A percentile compares a stretch with the other conserved stretches of the same genome.
Evolutionary conservation across 2,113 vertebrate species (phyloP).

Genomic region (Syrrhaptes paradoxus): DNA sequence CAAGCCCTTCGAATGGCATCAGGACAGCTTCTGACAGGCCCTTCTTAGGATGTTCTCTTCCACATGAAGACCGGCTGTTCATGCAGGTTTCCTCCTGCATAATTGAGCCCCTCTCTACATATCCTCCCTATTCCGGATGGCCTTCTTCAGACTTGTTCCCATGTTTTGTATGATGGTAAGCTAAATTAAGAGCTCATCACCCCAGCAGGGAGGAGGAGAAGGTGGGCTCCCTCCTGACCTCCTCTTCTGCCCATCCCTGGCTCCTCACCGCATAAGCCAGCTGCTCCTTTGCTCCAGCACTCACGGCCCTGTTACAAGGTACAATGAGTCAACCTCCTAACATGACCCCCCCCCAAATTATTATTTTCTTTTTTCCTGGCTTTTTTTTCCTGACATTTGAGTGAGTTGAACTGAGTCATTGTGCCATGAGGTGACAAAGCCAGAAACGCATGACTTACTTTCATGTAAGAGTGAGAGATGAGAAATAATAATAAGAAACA

Average conservation of each 20-base stretch:
- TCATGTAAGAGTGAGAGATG: neutral
- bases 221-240: neutral
- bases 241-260: neutral
- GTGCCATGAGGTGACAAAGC: neutral
- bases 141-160: neutral
- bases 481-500: neutral
- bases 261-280: neutral
- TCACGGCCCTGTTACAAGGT: fast-evolving
- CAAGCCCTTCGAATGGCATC: neutral
- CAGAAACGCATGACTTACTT: neutral
- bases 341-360: no score
- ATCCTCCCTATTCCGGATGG: neutral
- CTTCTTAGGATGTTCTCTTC: neutral
- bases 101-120: neutral
- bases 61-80: neutral
- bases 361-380: no score
- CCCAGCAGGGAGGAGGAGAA: neutral
- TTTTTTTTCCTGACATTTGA: neutral
- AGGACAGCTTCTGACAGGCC: neutral
- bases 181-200: neutral
- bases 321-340: neutral
- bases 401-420: neutral
- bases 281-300: neutral
- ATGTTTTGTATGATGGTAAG: neutral
- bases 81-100: neutral